These are phyloP conservation scores for Cynopterus brachyotis DNA, from an alignment of 2,113 vertebrate genomes.

Conservation along the genomic window DNA sequence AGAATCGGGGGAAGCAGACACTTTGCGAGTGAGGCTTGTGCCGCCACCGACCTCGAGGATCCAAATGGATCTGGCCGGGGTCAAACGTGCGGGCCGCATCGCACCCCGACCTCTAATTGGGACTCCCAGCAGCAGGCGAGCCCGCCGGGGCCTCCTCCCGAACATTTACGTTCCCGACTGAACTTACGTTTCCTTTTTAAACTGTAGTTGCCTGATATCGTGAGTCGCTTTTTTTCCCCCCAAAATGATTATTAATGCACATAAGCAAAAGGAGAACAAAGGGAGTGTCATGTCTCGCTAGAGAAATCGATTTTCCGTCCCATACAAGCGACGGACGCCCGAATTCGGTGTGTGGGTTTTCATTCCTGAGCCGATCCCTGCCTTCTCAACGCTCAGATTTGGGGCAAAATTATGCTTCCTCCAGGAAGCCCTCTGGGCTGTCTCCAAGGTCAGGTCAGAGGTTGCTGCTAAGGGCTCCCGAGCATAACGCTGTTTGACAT, in stretches of 20 bases:
- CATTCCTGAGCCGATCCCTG: rapidly evolving
- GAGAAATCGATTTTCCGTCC: not conserved
- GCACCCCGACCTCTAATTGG: too few species aligned
- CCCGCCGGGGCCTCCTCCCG: not conserved
- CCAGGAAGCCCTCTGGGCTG: not conserved
- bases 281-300: rapidly evolving
- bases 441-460: not conserved
- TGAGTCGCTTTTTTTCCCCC: too few species aligned
- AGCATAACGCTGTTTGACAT: not conserved
- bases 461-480: not conserved
- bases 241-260: not conserved
- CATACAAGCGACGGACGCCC: not conserved
- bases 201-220: not conserved
- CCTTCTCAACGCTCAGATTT: not conserved
- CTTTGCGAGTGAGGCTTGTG: too few species aligned
- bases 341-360: not conserved
- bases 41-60: not conserved
- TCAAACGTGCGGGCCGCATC: rapidly evolving
- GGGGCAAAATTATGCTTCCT: not conserved
- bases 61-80: not conserved
- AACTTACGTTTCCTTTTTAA: not conserved
- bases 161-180: not conserved
- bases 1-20: not conserved
- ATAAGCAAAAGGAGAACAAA: not conserved
- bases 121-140: not conserved